These are phyloP conservation scores for Iguana delicatissima DNA, from an alignment of 2,797 vertebrate genomes.

Conservation along the genomic window DNA sequence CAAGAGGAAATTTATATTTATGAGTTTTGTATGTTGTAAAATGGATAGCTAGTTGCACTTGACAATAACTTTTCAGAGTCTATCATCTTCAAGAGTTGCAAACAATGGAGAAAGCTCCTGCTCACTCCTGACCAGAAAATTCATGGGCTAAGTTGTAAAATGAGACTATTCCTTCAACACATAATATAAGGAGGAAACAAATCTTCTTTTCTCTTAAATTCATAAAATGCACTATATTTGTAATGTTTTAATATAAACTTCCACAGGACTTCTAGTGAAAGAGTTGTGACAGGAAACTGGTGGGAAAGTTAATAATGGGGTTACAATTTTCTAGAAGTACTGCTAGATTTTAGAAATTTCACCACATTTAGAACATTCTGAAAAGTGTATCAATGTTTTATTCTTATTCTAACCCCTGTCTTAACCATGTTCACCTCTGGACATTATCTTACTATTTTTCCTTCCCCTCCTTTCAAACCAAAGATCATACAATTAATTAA, in stretches of 20 bases:
- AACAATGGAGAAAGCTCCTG: background rate
- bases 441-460: background rate
- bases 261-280: background rate
- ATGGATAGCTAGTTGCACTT: background rate
- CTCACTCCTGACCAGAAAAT: background rate
- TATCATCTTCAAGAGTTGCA: background rate
- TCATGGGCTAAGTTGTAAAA: background rate
- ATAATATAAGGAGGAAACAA: background rate
- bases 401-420: background rate
- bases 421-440: background rate
- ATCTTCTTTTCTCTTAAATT: background rate
- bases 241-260: background rate
- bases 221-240: background rate
- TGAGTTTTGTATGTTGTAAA: slow-evolving; percentile 5
- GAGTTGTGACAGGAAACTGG: background rate
- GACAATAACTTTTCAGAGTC: background rate
- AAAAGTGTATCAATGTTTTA: background rate
- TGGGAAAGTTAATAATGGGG: background rate
- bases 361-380: background rate
- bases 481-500: too few relatives aligned
- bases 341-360: background rate
- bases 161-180: background rate
- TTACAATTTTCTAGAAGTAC: background rate
- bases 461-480: background rate
- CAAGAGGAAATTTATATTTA: background rate